Conservation (phyloP, 2,113 vertebrate species). For the Myrmecophaga tridactyla region DNA sequence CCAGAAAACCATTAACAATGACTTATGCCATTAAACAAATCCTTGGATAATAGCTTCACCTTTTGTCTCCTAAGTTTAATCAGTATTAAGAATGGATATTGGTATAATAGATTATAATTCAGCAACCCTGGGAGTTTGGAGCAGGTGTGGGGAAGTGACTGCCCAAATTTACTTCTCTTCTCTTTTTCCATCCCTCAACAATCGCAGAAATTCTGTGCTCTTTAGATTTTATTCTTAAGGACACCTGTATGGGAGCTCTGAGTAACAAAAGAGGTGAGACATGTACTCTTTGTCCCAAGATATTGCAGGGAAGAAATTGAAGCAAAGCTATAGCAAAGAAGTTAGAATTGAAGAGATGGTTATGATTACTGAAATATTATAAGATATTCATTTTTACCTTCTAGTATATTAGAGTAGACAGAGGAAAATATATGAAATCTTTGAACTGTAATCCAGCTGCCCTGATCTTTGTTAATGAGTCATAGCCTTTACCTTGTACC, state of each 20-base stretch:
- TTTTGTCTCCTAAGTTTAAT: neutral
- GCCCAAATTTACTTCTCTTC: neutral
- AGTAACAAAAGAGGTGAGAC: neutral
- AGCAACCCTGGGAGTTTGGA: neutral
- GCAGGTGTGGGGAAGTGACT: neutral
- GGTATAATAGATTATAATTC: neutral
- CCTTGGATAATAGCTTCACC: neutral
- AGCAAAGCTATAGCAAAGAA: too few relatives aligned
- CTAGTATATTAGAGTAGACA: too few relatives aligned
- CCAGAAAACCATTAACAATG: neutral
- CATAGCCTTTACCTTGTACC: too few relatives aligned
- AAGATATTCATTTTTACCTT: too few relatives aligned
- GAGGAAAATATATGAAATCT: too few relatives aligned
- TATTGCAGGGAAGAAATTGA: neutral
- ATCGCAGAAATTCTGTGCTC: neutral
- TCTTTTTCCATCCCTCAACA: neutral
- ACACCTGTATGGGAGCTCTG: neutral
- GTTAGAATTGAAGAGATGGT: too few relatives aligned
- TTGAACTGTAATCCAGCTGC: too few relatives aligned
- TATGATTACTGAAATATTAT: too few relatives aligned
- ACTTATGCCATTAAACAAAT: neutral
- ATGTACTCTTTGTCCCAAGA: neutral
- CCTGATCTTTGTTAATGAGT: too few relatives aligned
- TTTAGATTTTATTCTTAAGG: neutral
- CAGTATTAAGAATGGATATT: neutral